These are phyloP conservation scores for Grantiella picta DNA, from an alignment of 2,113 vertebrate genomes.

Conservation along the genomic window DNA sequence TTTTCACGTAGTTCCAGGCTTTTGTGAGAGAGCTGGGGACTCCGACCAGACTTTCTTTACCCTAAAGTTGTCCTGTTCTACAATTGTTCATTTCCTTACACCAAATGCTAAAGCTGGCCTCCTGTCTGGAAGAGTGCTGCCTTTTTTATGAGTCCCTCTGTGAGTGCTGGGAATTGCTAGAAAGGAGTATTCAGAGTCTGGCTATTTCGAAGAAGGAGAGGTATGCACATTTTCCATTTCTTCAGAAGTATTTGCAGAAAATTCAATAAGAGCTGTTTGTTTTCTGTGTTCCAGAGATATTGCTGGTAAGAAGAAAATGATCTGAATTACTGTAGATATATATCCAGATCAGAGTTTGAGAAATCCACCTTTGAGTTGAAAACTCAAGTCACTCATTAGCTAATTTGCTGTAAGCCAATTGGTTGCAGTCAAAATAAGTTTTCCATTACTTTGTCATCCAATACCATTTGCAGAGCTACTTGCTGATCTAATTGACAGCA, in stretches of 20 bases:
- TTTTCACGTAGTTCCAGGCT: rapidly evolving
- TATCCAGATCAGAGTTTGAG: not conserved
- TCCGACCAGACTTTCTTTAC: not conserved
- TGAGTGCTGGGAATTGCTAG: not conserved
- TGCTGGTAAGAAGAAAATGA: not conserved
- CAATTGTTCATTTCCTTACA: not conserved
- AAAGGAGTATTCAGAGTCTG: not conserved
- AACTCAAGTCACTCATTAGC: not conserved
- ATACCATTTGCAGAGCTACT: not conserved
- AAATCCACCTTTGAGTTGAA: not conserved
- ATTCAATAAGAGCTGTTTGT: not conserved
- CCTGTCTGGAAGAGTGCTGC: not conserved
- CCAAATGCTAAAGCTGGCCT: not conserved
- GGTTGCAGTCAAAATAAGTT: slow-evolving; percentile 14
- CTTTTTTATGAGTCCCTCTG: not conserved
- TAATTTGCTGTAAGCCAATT: slow-evolving; percentile 7
- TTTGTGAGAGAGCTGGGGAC: rapidly evolving
- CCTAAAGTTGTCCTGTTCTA: not conserved
- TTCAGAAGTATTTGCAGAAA: not conserved
- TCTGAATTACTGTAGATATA: not conserved
- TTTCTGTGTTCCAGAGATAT: not conserved
- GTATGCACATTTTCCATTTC: not conserved
- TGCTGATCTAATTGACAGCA: slow-evolving; percentile 45
- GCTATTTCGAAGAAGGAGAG: not conserved
- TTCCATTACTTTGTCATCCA: slow-evolving; percentile 17